These are phyloP conservation scores for Procavia capensis DNA, from an alignment of 2,113 vertebrate genomes.

Conservation along the genomic window DNA sequence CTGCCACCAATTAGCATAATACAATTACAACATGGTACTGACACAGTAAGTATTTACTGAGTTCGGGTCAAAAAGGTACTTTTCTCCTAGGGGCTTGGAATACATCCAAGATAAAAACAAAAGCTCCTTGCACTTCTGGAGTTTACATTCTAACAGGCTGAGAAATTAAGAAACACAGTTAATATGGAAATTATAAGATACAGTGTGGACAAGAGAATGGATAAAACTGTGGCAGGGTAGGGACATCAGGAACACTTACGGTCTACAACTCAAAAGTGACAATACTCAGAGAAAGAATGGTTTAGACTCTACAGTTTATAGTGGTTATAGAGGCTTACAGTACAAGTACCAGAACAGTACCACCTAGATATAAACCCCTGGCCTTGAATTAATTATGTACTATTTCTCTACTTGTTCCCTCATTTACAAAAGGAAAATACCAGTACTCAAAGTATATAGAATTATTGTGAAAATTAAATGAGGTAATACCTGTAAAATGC, in stretches of 20 bases:
- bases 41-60: slow-evolving; percentile 21
- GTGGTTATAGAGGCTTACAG: background rate
- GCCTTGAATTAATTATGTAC: background rate
- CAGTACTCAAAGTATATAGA: background rate
- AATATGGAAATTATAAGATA: background rate
- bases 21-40: background rate
- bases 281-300: background rate
- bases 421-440: background rate
- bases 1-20: no score
- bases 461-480: background rate
- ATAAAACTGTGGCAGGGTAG: background rate
- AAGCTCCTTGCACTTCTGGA: background rate
- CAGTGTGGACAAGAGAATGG: background rate
- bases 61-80: background rate
- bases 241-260: background rate
- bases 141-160: background rate
- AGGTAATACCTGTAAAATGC: background rate
- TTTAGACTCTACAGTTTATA: background rate
- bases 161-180: slow-evolving; percentile 4
- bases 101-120: background rate
- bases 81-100: background rate
- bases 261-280: background rate
- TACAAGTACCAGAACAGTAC: background rate
- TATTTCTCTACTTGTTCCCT: background rate
- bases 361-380: background rate